Conservation (phyloP, 1,140 invertebrate species). For the Pachypsylla venusta region DNA sequence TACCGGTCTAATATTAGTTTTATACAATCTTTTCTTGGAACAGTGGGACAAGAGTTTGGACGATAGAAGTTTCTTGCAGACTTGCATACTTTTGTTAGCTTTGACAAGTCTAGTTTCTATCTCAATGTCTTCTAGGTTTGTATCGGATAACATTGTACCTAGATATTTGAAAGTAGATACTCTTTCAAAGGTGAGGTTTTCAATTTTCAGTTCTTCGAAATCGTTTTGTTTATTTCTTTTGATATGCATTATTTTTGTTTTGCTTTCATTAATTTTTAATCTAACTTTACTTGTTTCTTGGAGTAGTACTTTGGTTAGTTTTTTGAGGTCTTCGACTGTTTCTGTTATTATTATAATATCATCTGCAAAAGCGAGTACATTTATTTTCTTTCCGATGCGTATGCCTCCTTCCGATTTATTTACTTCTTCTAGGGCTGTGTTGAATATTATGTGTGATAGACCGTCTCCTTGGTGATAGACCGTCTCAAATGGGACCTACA, state of each 20-base stretch:
- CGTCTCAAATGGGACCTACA: too few species aligned
- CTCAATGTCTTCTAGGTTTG: neutral
- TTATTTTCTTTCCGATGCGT: slow-evolving; percentile 7
- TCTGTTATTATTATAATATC: slow-evolving; percentile 4
- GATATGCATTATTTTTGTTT: slow-evolving; percentile 6
- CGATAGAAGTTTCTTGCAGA: neutral
- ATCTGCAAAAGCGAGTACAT: slow-evolving; percentile 8
- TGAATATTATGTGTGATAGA: slow-evolving; percentile 9
- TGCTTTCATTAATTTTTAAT: slow-evolving; percentile 6
- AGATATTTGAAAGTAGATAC: neutral
- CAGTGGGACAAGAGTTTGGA: neutral
- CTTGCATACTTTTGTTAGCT: neutral
- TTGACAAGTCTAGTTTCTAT: neutral
- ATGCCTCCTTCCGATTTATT: neutral
- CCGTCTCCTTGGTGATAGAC: slow-evolving; percentile 12
- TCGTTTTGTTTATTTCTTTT: neutral
- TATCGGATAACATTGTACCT: neutral
- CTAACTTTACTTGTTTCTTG: neutral
- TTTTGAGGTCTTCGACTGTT: neutral
- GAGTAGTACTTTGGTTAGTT: neutral
- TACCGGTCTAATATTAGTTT: slow-evolving; percentile 10
- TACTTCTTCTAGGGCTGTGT: slow-evolving; percentile 8
- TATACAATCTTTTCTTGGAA: neutral
- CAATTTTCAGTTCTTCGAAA: neutral
- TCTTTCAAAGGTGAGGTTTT: neutral